Conservation (phyloP, 2,888 invertebrate genomes). For the Nesidiocoris tenuis region DNA sequence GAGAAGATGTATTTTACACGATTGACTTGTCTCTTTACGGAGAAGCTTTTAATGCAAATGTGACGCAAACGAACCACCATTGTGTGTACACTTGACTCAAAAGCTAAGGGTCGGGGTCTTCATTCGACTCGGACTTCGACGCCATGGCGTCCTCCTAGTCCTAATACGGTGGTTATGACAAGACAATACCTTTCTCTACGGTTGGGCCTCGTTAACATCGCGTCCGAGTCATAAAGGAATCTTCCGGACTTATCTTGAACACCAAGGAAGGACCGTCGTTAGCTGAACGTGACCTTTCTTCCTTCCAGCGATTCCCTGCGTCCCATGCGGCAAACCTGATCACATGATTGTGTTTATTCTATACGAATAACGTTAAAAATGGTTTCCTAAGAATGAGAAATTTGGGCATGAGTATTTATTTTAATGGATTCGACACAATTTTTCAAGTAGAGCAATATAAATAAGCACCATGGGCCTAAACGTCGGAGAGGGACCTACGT, state of each 20-base stretch:
- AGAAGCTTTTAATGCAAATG: constrained; percentile 41
- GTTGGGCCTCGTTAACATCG: constrained; percentile 27
- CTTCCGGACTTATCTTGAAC: constrained; percentile 31
- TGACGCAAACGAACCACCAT: constrained; percentile 42
- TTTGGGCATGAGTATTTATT: too few species aligned
- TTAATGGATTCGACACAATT: too few species aligned
- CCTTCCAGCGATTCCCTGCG: constrained; percentile 1
- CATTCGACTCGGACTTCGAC: not conserved
- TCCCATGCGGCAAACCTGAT: too few species aligned
- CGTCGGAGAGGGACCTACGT: too few species aligned
- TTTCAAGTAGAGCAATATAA: too few species aligned
- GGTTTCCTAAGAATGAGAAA: too few species aligned
- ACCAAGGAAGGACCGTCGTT: constrained; percentile 36
- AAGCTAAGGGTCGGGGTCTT: constrained; percentile 29
- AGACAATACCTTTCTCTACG: constrained; percentile 34
- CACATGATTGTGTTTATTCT: too few species aligned
- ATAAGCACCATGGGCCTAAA: too few species aligned
- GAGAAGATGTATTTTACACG: constrained; percentile 29
- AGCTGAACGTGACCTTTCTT: constrained; percentile 41
- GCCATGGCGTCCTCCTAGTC: not conserved
- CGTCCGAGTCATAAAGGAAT: constrained; percentile 35
- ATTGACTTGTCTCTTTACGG: constrained; percentile 31
- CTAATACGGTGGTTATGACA: constrained; percentile 41
- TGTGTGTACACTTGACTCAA: constrained; percentile 39
- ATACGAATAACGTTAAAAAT: too few species aligned